These are phyloP conservation scores for Caenorhabditis remanei DNA, from an alignment of 1,140 invertebrate species.

Conservation along the genomic window DNA sequence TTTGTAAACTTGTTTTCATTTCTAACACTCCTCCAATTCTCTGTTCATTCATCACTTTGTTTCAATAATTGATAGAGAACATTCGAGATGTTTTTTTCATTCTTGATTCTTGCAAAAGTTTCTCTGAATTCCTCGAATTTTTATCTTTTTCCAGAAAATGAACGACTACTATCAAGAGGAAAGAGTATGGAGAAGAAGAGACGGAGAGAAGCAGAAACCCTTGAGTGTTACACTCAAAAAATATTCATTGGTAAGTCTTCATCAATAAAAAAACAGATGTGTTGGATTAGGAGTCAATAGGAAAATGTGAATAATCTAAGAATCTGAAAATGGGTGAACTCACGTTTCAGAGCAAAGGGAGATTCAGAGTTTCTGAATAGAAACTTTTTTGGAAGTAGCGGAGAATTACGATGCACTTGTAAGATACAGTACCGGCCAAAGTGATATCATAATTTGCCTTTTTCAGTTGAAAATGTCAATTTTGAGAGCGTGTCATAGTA, in stretches of 20 bases:
- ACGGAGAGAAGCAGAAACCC: conserved; percentile 28
- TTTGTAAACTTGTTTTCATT: conserved; percentile 37
- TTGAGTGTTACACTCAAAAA: conserved; percentile 46
- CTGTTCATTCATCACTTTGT: background rate
- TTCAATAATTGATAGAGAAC: background rate
- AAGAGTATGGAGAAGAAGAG: conserved; percentile 11
- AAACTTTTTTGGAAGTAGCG: too few relatives aligned
- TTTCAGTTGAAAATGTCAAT: too few relatives aligned
- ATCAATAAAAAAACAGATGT: background rate
- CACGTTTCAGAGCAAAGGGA: too few relatives aligned
- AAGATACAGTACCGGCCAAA: too few relatives aligned
- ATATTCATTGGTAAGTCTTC: conserved; percentile 40
- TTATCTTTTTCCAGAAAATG: conserved; percentile 8
- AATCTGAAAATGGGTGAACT: too few relatives aligned
- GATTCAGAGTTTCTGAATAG: too few relatives aligned
- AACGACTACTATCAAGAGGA: conserved; percentile 34
- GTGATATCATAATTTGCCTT: too few relatives aligned
- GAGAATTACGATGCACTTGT: too few relatives aligned
- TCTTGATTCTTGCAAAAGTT: background rate
- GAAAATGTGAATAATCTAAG: too few relatives aligned
- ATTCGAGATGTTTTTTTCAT: background rate
- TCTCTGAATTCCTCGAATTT: background rate
- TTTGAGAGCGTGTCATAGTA: too few relatives aligned
- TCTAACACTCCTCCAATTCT: background rate
- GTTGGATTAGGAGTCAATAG: background rate